A percentile compares a stretch with the other conserved stretches of the same genome.
phyloP scores from a whole-genome alignment of 1,140 invertebrate species.

The Triops longicaudatus region DNA sequence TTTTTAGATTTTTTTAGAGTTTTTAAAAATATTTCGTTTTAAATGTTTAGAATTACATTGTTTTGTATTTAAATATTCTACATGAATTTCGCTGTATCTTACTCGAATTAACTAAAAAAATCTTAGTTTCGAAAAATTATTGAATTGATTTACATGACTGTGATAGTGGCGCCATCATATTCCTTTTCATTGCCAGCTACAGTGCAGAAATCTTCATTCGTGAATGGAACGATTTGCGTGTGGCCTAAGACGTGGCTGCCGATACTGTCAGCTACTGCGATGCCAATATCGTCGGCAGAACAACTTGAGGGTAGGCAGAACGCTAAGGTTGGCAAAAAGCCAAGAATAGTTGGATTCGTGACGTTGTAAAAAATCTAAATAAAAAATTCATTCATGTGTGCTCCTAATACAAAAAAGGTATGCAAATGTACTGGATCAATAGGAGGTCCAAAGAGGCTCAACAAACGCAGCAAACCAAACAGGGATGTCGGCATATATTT shows the following conservation, averaged over 20 bases:
- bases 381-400: neutral
- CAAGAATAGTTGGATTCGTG: too few species aligned
- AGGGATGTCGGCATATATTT: neutral
- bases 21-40: too few species aligned
- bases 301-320: conserved; percentile 18
- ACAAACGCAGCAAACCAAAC: neutral
- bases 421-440: neutral
- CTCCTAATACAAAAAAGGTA: neutral
- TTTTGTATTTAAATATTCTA: too few species aligned
- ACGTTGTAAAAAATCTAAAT: too few species aligned
- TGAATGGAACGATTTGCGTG: neutral
- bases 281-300: neutral
- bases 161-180: conserved; percentile 13
- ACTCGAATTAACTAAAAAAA: too few species aligned
- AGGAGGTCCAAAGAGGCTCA: neutral
- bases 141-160: conserved; percentile 17
- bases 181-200: neutral
- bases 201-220: conserved; percentile 19
- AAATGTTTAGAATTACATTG: too few species aligned
- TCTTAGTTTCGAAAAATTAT: too few species aligned
- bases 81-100: too few species aligned
- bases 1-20: too few species aligned
- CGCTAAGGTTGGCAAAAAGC: neutral
- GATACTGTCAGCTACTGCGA: neutral
- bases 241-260: neutral